Evolutionary conservation across 2,888 invertebrate genomes (phyloP).

Genomic region (Artemia sinica): DNA sequence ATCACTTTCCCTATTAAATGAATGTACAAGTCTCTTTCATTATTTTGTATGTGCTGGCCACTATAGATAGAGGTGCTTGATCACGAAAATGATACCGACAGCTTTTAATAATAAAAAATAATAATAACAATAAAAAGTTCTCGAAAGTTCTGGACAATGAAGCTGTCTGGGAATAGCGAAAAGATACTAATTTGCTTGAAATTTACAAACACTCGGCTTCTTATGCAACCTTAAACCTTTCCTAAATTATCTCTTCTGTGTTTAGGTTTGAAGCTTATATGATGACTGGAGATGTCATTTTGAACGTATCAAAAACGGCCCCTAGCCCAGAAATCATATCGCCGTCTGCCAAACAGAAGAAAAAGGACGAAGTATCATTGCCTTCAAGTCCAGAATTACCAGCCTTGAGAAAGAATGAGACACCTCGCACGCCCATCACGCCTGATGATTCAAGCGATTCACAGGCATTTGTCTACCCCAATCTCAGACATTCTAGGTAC

Average conservation of each 20-base stretch:
- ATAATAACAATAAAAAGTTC: too few relatives aligned
- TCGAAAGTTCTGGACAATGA: too few relatives aligned
- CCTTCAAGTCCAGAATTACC: conserved; percentile 4
- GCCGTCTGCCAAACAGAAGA: conserved; percentile 21
- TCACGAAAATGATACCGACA: too few relatives aligned
- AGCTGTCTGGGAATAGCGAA: too few relatives aligned
- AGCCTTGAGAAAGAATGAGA: neutral
- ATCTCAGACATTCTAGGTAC: conserved; percentile 5
- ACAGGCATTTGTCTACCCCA: conserved; percentile 9
- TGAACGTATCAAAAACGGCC: conserved; percentile 55
- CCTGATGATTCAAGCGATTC: conserved; percentile 6
- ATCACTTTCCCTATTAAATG: too few relatives aligned
- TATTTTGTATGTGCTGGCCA: too few relatives aligned
- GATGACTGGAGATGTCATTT: conserved; percentile 92
- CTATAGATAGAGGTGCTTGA: too few relatives aligned
- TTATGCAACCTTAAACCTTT: too few relatives aligned
- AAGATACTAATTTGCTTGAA: too few relatives aligned
- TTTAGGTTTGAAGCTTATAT: conserved; percentile 68
- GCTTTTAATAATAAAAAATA: too few relatives aligned
- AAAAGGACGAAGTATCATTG: conserved; percentile 4
- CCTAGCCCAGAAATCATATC: conserved; percentile 22
- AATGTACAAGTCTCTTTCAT: too few relatives aligned
- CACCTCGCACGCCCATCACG: conserved; percentile 8
- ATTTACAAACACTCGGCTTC: too few relatives aligned
- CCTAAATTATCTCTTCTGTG: neutral